These are phyloP conservation scores for Ceratina australensis DNA, from an alignment of 1,140 invertebrate genomes.

Conservation along the genomic window DNA sequence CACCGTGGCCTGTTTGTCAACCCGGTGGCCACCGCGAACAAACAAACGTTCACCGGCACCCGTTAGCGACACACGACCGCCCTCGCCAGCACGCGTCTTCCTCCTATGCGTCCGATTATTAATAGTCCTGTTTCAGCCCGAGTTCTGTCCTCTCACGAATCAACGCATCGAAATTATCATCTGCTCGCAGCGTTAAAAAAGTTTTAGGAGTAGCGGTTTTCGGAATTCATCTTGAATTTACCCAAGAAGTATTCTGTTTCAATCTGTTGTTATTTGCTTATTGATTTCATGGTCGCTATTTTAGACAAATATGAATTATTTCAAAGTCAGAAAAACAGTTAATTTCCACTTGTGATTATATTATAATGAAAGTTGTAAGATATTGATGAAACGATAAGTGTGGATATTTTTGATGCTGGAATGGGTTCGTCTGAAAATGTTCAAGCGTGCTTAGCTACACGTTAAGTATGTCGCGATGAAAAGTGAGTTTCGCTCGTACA, in stretches of 20 bases:
- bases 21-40: conserved; percentile 62
- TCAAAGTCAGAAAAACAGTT: no score
- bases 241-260: not conserved
- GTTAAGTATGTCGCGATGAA: conserved; percentile 43
- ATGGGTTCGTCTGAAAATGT: conserved; percentile 3
- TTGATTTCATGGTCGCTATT: no score
- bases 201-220: no score
- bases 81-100: conserved; percentile 52
- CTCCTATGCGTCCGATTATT: conserved; percentile 49
- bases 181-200: not conserved
- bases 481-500: conserved; percentile 44
- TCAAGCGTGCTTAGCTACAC: conserved; percentile 29
- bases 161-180: conserved; percentile 23
- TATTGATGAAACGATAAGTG: no score
- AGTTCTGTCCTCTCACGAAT: conserved; percentile 49
- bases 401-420: no score
- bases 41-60: conserved; percentile 69
- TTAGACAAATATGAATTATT: no score
- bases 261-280: not conserved
- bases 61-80: conserved; percentile 66
- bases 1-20: conserved; percentile 67
- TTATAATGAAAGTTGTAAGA: no score
- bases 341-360: no score
- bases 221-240: no score
- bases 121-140: conserved; percentile 46